Evolutionary conservation across 2,888 invertebrate genomes (phyloP), one percentile per base, ranked within the genome.

Genomic region (Melieria omissa): DNA sequence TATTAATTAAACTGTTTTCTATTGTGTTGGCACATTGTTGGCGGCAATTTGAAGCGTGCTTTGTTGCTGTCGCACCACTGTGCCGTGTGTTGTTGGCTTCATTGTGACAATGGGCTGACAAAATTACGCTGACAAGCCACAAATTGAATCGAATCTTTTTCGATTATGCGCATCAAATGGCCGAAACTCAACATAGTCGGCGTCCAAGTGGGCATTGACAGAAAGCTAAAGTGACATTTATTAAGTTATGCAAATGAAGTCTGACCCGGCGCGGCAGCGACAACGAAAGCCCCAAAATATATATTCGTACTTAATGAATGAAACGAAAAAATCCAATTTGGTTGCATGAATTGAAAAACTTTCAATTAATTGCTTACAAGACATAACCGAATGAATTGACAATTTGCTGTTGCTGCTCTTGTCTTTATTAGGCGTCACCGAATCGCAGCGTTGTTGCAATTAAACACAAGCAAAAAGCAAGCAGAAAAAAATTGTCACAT

Each of bases 1-100:
- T 65, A 69, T 64, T 69, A 72, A 69, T 72, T 69, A 72, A 72
- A 69, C 49, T 69, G 67, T 68, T 65, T 70, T 70, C 70, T 58
- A 65, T 70, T 70, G 70, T 65, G 70, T 52, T 58, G 65, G 42
- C 65, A 49, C 49, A 57, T 65, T 57, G 65, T 64, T 46, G 14
- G 16, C 14, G 47, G 14, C 6, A 29, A 8, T 44, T 41, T 9
- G n/a, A 49, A 12, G 3, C 52, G 10, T 3, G 52, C n/a, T 49
- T 49, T n/a, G 52, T 10, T 49, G 52, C n/a, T 49, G 52, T 49
- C n/a, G 29, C 29, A 29, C 29, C 29, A 29, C 29, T 29, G 29
- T 60, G 67, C 47, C 14, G 8, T 12, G 16, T 45, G 61, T 61
- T 47, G 62, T 44, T 14, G 12, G 9, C 16, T 16, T 5, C 29